Conservation (phyloP, 2,797 vertebrate genomes). For the Microtus californicus region DNA sequence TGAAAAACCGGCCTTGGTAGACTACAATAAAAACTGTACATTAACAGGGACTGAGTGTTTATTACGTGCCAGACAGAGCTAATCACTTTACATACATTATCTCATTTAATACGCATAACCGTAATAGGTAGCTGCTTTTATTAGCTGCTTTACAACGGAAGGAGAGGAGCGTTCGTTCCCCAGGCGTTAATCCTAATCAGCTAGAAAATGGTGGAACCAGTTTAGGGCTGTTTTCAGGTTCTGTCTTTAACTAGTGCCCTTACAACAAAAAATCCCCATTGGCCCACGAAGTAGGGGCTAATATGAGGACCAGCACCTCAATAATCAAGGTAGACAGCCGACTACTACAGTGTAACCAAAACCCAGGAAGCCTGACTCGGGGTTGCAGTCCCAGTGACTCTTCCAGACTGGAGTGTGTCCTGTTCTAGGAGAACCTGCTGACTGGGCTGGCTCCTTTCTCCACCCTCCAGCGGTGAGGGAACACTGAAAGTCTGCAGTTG, state of each 20-base stretch:
- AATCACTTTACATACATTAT: conserved; percentile 53
- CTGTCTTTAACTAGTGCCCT: background rate
- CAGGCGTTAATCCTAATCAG: conserved; percentile 18
- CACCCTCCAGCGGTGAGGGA: background rate
- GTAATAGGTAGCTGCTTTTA: conserved; percentile 71
- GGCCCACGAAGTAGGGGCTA: background rate
- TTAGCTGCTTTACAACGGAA: conserved; percentile 64
- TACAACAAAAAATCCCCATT: background rate
- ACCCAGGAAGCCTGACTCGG: conserved; percentile 33
- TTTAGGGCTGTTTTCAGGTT: background rate
- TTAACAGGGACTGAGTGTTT: conserved; percentile 64
- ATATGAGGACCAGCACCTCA: background rate
- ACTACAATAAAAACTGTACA: conserved; percentile 65
- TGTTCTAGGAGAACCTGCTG: background rate
- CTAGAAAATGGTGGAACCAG: conserved; percentile 12
- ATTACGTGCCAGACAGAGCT: conserved; percentile 69
- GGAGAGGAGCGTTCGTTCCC: background rate
- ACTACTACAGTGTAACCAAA: conserved; percentile 9
- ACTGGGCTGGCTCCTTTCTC: background rate
- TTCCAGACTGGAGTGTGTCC: background rate
- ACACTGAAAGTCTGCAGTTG: background rate
- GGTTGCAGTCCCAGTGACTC: background rate
- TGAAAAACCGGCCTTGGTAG: conserved; percentile 60
- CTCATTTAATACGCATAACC: conserved; percentile 63
- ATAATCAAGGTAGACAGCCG: conserved; percentile 20